Evolutionary conservation across 2,797 vertebrate species (phyloP).

Genomic region (Chrysocyon brachyurus): DNA sequence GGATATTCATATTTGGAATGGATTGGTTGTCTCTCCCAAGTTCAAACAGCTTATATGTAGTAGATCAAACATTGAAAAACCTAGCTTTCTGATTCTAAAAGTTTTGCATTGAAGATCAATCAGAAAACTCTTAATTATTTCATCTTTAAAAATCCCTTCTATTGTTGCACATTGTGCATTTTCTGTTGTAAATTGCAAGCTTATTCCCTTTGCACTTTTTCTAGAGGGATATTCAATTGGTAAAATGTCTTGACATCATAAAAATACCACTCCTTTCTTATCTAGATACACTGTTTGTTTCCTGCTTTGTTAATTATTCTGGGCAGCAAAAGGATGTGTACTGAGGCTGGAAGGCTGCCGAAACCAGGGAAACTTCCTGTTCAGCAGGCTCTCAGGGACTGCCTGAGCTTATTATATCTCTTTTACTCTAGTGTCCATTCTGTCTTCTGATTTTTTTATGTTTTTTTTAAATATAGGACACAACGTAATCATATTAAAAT

Average conservation of each 20-base stretch:
- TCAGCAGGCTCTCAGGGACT: background rate
- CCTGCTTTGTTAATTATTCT: too few species aligned
- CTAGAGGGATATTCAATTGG: background rate
- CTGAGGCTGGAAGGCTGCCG: too few species aligned
- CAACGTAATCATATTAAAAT: background rate
- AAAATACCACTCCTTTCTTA: background rate
- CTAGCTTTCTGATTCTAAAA: background rate
- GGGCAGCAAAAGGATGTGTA: too few species aligned
- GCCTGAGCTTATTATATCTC: background rate
- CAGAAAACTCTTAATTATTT: too few species aligned
- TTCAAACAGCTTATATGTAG: background rate
- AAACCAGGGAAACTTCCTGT: background rate
- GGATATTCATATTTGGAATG: background rate
- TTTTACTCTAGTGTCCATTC: background rate
- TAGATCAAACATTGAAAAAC: background rate
- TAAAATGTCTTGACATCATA: background rate
- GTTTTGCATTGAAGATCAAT: too few species aligned
- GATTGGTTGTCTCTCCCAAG: background rate
- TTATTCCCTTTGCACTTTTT: background rate
- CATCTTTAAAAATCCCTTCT: too few species aligned
- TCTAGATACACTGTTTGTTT: too few species aligned
- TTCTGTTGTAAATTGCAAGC: background rate
- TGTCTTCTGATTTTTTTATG: background rate
- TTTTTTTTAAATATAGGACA: background rate
- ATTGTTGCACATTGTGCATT: background rate